These are phyloP conservation scores for Cheumatopsyche charites DNA, from an alignment of 1,140 invertebrate species.

Conservation along the genomic window DNA sequence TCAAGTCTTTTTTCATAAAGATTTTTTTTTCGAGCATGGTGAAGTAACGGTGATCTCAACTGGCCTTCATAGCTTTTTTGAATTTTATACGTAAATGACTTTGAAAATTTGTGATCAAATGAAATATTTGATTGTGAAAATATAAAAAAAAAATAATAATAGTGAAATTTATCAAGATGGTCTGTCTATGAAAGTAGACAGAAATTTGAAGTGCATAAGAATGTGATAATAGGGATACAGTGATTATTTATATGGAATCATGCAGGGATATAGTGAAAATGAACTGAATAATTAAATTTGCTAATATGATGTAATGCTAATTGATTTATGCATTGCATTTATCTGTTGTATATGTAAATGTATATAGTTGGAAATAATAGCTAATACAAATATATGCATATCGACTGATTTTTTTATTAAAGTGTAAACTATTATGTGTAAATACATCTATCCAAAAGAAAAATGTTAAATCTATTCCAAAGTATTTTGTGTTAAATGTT, in stretches of 20 bases:
- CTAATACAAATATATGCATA: conserved; percentile 11
- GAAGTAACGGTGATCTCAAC: background rate
- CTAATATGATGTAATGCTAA: background rate
- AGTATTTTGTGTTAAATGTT: too few species aligned
- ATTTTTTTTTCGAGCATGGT: background rate
- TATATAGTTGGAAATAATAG: background rate
- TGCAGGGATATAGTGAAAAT: conserved; percentile 13
- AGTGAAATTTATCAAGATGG: background rate
- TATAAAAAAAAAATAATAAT: background rate
- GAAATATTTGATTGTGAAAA: background rate
- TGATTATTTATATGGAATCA: conserved; percentile 10
- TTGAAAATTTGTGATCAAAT: background rate
- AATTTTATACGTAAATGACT: background rate
- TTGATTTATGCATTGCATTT: background rate
- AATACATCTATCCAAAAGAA: background rate
- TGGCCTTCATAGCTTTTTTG: background rate
- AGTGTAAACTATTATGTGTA: conserved; percentile 4
- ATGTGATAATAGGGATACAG: background rate
- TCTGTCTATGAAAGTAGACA: conserved; percentile 6
- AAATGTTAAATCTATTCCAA: background rate
- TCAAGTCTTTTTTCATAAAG: too few species aligned
- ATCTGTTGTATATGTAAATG: background rate
- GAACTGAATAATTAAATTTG: conserved; percentile 3
- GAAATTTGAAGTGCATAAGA: background rate
- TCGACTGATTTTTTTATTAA: conserved; percentile 22